Base-by-base conservation (phyloP, 2,113 vertebrate genomes). In the Capra hircus region DNA sequence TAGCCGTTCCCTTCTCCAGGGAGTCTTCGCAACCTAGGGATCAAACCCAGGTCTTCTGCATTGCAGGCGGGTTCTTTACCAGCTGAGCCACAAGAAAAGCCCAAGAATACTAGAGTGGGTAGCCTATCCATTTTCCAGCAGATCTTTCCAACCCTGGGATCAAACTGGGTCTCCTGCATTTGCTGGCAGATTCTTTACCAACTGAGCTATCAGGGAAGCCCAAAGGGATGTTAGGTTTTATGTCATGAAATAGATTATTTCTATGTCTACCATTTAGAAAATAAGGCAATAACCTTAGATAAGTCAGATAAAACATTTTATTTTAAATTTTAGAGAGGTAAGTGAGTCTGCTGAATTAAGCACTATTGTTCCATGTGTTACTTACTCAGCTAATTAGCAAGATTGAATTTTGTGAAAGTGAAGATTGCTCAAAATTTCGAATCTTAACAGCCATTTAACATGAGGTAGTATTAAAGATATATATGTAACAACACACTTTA, bases 91-190 rank as follows among this genome's bases (percentile, higher is more conserved):
- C 19, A 40, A 71, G n/a, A 71, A n/a, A 40, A 71, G 19, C 4
- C 67, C 67, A 71, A 23, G 64, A 71, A 71, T 36, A 71, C 17
- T 71, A 40, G n/a, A 71, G n/a, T 71, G 67, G 19, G 67, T 40
- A 40, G n/a, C 67, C 67, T 71, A 40, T 71, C n/a, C 2, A 0
- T 71, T 23, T 71, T 71, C 2, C 19, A 71, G 67, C 4, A 12
- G 67, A 71, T 36, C 67, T 21, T 71, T 21, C 67, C 67, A 71
- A 71, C n/a, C 19, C 17, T 71, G 67, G 67, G 3, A 71, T 71
- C 67, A 12, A 36, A 40, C 1, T 0, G 0, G n/a, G 19, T 71
- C n/a, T 36, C n/a, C 4, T 23, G 19, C 67, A 11, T 36, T 71
- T 71, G 19, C 5, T 11, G 9, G n/a, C 19, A 71, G 19, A 36